Evolutionary conservation across 2,797 vertebrate genomes (phyloP).

Genomic region (Malurus splendens): DNA sequence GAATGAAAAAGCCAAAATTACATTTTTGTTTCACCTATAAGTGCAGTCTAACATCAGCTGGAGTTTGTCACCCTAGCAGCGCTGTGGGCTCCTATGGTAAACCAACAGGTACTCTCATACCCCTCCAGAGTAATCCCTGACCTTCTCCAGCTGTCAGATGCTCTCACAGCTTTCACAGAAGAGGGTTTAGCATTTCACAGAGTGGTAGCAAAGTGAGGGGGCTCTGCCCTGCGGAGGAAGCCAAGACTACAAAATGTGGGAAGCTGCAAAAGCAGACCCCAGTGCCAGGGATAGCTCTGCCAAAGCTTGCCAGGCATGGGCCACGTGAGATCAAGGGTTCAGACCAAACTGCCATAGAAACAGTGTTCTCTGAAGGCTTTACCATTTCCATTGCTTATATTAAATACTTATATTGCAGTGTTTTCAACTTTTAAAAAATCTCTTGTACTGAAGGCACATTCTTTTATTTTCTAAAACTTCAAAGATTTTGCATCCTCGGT

Average conservation of each 20-base stretch:
- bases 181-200: not conserved
- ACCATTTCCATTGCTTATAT: not conserved
- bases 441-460: not conserved
- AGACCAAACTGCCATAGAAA: not conserved
- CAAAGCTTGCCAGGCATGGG: fast-evolving
- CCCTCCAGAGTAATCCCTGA: not conserved
- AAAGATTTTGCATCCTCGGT: not conserved
- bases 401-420: not conserved
- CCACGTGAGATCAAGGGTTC: fast-evolving
- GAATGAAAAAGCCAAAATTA: not conserved
- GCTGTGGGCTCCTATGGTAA: not conserved
- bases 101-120: not conserved
- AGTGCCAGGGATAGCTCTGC: not conserved
- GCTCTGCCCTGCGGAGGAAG: not conserved
- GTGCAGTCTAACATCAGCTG: not conserved
- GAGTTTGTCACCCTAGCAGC: not conserved
- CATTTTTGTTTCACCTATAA: not conserved
- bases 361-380: not conserved
- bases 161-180: not conserved
- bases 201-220: not conserved
- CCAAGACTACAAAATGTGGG: not conserved
- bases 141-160: not conserved
- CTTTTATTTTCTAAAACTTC: not conserved
- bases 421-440: not conserved
- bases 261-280: not conserved